Evolutionary conservation across 2,888 invertebrate species (phyloP).

Genomic region (Cheilosia grossa): DNA sequence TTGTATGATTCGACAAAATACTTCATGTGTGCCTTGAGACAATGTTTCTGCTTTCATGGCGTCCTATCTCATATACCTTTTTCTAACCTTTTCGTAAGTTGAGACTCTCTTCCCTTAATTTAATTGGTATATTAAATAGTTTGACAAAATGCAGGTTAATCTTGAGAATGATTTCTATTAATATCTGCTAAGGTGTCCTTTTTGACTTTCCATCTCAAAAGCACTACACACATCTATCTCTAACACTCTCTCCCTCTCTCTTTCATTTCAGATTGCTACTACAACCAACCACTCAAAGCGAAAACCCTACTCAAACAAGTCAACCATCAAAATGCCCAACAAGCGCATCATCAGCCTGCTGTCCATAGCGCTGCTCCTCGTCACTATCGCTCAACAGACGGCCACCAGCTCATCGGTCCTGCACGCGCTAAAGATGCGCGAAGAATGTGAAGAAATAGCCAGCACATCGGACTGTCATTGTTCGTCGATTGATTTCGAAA

Average conservation of each 20-base stretch:
- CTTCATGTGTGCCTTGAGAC: no score
- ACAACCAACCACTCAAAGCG: not conserved
- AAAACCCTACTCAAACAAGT: not conserved
- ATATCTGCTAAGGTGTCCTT: no score
- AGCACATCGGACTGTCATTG: slow-evolving; percentile 79
- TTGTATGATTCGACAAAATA: no score
- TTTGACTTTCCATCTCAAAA: no score
- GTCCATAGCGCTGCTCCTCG: slow-evolving; percentile 21
- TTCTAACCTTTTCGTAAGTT: no score
- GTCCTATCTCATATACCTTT: no score
- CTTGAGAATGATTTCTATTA: no score
- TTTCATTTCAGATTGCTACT: slow-evolving; percentile 23
- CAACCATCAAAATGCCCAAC: slow-evolving; percentile 28
- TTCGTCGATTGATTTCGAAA: slow-evolving; percentile 79
- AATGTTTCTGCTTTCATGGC: no score
- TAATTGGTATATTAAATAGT: no score
- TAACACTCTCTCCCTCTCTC: not conserved
- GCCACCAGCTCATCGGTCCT: slow-evolving; percentile 40
- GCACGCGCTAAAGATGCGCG: slow-evolving; percentile 76
- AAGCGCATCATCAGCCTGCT: slow-evolving; percentile 45
- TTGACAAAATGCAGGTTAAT: no score
- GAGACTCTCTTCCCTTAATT: no score
- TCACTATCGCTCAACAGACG: slow-evolving; percentile 40
- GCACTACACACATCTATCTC: slow-evolving; percentile 13
- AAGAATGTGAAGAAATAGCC: slow-evolving; percentile 79